Evolutionary conservation across 2,888 invertebrate genomes (phyloP).

Genomic region (Pheosia gnoma): DNA sequence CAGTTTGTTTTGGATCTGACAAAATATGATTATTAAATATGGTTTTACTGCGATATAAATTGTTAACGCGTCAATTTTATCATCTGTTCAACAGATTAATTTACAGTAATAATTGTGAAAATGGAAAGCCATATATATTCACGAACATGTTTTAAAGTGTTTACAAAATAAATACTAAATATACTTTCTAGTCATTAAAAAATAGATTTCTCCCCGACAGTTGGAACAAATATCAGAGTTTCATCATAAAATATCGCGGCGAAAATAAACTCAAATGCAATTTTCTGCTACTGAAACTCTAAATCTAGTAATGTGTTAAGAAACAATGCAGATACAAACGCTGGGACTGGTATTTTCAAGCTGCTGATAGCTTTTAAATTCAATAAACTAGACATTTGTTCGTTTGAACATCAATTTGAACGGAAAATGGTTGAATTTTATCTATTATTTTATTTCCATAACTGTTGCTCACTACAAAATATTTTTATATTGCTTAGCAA

Average conservation of each 20-base stretch:
- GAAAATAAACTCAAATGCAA: slow-evolving; percentile 2
- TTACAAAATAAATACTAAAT: neutral
- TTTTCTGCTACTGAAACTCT: slow-evolving; percentile 1
- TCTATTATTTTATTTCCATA: no score
- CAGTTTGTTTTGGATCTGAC: slow-evolving; percentile 18
- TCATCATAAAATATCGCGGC: neutral
- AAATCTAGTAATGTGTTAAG: neutral
- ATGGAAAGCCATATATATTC: no score
- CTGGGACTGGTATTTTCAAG: neutral
- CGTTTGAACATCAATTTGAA: neutral
- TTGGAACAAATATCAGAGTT: slow-evolving; percentile 1
- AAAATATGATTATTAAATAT: slow-evolving; percentile 7
- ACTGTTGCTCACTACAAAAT: no score
- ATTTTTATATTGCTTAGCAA: no score
- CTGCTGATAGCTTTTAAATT: neutral
- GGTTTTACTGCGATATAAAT: slow-evolving; percentile 7
- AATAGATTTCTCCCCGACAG: neutral
- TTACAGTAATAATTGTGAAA: no score
- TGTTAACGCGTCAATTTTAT: neutral
- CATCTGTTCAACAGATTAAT: no score
- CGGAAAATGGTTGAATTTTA: no score
- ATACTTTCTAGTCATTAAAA: neutral
- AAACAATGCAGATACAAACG: neutral
- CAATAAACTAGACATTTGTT: neutral
- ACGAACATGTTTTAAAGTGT: no score